phyloP scores from a whole-genome alignment of 2,888 invertebrate genomes.

The Torymus texanus region DNA sequence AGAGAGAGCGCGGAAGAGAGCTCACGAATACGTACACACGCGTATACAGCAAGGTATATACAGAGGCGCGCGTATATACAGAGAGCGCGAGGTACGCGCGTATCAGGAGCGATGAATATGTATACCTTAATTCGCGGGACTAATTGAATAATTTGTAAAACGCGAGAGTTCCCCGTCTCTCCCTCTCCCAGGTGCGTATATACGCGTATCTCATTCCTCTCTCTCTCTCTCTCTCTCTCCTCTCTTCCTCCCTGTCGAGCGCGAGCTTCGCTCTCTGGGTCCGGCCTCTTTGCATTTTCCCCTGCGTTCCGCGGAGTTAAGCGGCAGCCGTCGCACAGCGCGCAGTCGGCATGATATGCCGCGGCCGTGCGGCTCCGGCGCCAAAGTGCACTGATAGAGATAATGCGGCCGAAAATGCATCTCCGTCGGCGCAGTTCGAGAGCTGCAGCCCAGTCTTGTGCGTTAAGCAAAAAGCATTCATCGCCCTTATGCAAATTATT shows the following conservation, averaged over 20 bases:
- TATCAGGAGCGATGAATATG: slow-evolving; percentile 74
- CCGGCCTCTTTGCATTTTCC: slow-evolving; percentile 67
- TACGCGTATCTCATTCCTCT: slow-evolving; percentile 59
- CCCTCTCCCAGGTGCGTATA: slow-evolving; percentile 54
- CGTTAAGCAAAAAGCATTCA: slow-evolving; percentile 34
- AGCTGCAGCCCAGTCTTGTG: slow-evolving; percentile 33
- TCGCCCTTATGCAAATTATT: slow-evolving; percentile 49
- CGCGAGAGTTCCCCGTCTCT: slow-evolving; percentile 58
- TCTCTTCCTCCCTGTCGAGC: slow-evolving; percentile 20
- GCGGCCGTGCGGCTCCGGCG: slow-evolving; percentile 35
- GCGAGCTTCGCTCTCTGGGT: neutral
- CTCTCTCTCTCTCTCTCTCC: slow-evolving; percentile 45
- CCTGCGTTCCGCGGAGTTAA: slow-evolving; percentile 48
- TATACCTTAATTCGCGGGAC: slow-evolving; percentile 75
- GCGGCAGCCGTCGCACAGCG: slow-evolving; percentile 19
- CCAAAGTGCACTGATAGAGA: slow-evolving; percentile 63
- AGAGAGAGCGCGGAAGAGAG: neutral
- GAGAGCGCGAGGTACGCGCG: slow-evolving; percentile 48
- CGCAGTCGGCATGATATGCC: slow-evolving; percentile 62
- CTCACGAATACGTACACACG: slow-evolving; percentile 50
- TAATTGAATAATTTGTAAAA: slow-evolving; percentile 76
- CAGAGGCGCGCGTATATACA: slow-evolving; percentile 11
- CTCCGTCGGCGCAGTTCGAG: slow-evolving; percentile 55
- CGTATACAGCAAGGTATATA: slow-evolving; percentile 24
- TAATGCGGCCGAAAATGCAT: slow-evolving; percentile 67